A percentile compares a stretch with the other conserved stretches of the same genome.
Evolutionary conservation across 37 sponge, comb jelly and placozoan species (phyloP).

Genomic region (Chondrosia reniformis): DNA sequence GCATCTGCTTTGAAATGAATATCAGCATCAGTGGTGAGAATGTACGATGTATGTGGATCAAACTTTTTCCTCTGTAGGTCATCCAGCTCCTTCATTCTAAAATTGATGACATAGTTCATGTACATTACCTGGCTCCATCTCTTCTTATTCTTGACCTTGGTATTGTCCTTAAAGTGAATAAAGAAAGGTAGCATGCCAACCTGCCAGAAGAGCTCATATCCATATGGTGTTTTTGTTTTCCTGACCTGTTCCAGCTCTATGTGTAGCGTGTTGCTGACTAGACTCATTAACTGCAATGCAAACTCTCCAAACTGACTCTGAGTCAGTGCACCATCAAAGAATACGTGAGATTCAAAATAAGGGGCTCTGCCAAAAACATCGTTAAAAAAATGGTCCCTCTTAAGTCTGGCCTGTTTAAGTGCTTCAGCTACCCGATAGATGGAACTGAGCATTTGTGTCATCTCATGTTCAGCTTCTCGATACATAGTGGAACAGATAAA

Average conservation of each 20-base stretch:
- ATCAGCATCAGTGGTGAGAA: slow-evolving; percentile 92
- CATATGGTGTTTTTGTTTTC: slow-evolving; percentile 70
- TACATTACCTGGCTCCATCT: slow-evolving; percentile 95
- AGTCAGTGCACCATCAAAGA: slow-evolving; percentile 66
- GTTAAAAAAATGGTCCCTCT: background rate
- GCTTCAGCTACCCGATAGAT: slow-evolving; percentile 52
- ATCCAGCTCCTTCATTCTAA: slow-evolving; percentile 32
- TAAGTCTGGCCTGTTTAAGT: background rate
- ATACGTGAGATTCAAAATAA: slow-evolving; percentile 75
- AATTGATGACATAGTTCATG: slow-evolving; percentile 80
- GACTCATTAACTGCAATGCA: slow-evolving; percentile 68
- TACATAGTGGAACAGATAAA: slow-evolving; percentile 93
- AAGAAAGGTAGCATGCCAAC: slow-evolving; percentile 46
- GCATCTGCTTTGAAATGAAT: slow-evolving; percentile 78
- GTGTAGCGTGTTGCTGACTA: slow-evolving; percentile 52
- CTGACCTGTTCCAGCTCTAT: slow-evolving; percentile 24
- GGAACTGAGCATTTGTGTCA: slow-evolving; percentile 75
- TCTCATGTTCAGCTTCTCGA: slow-evolving; percentile 59
- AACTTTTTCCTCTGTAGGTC: background rate
- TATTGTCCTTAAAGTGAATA: slow-evolving; percentile 77
- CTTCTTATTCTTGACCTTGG: slow-evolving; percentile 78
- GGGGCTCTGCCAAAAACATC: background rate
- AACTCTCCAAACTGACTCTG: slow-evolving; percentile 20
- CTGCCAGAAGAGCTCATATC: slow-evolving; percentile 50
- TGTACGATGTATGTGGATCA: slow-evolving; percentile 64